Conservation (phyloP, 1,140 invertebrate genomes). For the Drosophila ambigua region DNA sequence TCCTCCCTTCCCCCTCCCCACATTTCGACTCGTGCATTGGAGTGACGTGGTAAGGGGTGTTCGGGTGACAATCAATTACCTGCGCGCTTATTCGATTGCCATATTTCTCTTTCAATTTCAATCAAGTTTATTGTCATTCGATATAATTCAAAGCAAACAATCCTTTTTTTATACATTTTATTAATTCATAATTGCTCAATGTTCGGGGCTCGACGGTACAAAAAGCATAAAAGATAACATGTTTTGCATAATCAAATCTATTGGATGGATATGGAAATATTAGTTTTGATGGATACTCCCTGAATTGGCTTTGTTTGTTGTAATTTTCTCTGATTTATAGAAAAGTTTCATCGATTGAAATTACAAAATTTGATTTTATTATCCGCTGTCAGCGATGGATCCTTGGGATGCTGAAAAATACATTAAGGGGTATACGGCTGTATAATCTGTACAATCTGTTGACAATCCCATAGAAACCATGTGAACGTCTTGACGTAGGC, state of each 20-base stretch:
- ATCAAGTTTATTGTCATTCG: slow-evolving; percentile 35
- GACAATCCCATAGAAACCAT: too few relatives aligned
- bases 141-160: slow-evolving; percentile 25
- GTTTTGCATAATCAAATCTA: slow-evolving; percentile 18
- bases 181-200: too few relatives aligned
- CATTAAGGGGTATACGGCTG: too few relatives aligned
- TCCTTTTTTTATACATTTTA: too few relatives aligned
- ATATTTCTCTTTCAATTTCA: slow-evolving; percentile 28
- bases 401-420: too few relatives aligned
- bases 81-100: slow-evolving; percentile 22
- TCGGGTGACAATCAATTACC: slow-evolving; percentile 29
- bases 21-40: not conserved
- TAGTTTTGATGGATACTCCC: not conserved
- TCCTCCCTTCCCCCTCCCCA: not conserved
- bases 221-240: not conserved
- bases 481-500: too few relatives aligned
- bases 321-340: too few relatives aligned
- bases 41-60: not conserved
- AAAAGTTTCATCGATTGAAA: too few relatives aligned
- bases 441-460: too few relatives aligned
- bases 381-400: too few relatives aligned
- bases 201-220: not conserved
- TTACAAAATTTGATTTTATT: too few relatives aligned
- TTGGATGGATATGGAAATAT: slow-evolving; percentile 10
- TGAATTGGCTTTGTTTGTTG: too few relatives aligned